Evolutionary conservation across 2,888 invertebrate species (phyloP), one percentile per base, ranked within the genome.

Genomic region (Conomelus anceps): DNA sequence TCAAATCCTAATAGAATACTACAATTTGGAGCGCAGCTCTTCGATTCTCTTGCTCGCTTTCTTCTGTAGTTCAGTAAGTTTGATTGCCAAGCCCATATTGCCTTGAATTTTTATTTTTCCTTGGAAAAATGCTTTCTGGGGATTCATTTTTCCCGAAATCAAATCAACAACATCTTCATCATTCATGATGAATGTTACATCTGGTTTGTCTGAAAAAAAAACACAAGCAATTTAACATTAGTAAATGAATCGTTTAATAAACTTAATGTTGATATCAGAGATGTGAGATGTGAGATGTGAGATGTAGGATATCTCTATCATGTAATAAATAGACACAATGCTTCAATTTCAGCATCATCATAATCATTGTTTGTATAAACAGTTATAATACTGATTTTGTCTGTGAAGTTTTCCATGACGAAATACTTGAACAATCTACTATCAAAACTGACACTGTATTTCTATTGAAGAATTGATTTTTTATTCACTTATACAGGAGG

Each of bases 81-180:
- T 99, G 97, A 99, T 97, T 0, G 99, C 99, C 85, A 99, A 94
- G 0, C 98, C 98, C 97, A 99, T 98, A 93, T 99, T 99, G 34
- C 99, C 99, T 93, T 98, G 97, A 90, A 99, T 96, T 94, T 99
- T 99, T 89, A 98, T 96, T 94, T 99, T 99, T 22, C 99, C 99
- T 93, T 99, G 97, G 95, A 98, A 98, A 93, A 98, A 98, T 0
- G 98, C 98, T 93, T 98, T 98, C 93, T 99, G 99, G 0, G 98
- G 98, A 93, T 98, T 98, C 90, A 99, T 94, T 93, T 98, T 97
- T 0, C 99, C 99, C 0, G 96, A 95, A 92, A 99, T 96, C 89
- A 99, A 94, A 91, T 98, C 97, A 6, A 96, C 95, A 4, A 99
- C 96, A 93, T 99, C 98, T 0, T 96, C 96, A 93, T 99, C 99